These are phyloP conservation scores for Neopelma chrysocephalum DNA, from an alignment of 2,797 vertebrate genomes.

Conservation along the genomic window DNA sequence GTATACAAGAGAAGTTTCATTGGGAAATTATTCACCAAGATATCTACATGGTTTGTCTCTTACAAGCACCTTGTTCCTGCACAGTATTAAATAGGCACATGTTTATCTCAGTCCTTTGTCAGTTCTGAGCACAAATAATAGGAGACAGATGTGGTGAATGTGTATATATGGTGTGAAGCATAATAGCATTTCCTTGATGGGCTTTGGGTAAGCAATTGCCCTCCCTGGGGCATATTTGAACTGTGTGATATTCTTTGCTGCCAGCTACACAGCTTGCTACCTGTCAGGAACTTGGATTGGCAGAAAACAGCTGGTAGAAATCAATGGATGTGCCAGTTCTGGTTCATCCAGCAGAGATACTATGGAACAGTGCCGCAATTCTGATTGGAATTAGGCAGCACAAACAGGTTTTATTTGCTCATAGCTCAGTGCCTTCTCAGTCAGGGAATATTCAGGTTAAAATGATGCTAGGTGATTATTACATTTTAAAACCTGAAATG, in stretches of 20 bases:
- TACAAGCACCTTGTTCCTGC: conserved; percentile 63
- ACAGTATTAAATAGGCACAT: conserved; percentile 63
- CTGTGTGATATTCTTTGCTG: conserved; percentile 70
- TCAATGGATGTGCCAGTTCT: conserved; percentile 67
- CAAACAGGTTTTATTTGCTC: not conserved
- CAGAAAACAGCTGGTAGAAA: conserved; percentile 75
- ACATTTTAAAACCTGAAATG: conserved; percentile 9
- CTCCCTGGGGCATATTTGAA: conserved; percentile 73
- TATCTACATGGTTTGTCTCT: conserved; percentile 53
- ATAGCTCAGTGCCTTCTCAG: not conserved
- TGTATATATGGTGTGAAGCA: conserved; percentile 72
- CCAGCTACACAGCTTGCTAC: conserved; percentile 77
- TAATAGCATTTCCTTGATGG: conserved; percentile 78
- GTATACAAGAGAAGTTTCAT: conserved; percentile 64
- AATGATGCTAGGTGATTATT: conserved; percentile 1
- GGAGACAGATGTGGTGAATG: conserved; percentile 79
- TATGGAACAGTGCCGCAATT: conserved; percentile 28
- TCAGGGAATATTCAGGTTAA: conserved; percentile 5
- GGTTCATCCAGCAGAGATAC: conserved; percentile 60
- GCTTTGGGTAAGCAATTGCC: conserved; percentile 77
- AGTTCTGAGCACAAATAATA: conserved; percentile 73
- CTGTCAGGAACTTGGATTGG: conserved; percentile 77
- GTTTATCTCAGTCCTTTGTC: conserved; percentile 73
- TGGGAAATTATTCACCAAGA: conserved; percentile 69
- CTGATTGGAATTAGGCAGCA: conserved; percentile 39